Evolutionary conservation across 2,113 vertebrate species (phyloP).

Genomic region (Furnarius figulus): DNA sequence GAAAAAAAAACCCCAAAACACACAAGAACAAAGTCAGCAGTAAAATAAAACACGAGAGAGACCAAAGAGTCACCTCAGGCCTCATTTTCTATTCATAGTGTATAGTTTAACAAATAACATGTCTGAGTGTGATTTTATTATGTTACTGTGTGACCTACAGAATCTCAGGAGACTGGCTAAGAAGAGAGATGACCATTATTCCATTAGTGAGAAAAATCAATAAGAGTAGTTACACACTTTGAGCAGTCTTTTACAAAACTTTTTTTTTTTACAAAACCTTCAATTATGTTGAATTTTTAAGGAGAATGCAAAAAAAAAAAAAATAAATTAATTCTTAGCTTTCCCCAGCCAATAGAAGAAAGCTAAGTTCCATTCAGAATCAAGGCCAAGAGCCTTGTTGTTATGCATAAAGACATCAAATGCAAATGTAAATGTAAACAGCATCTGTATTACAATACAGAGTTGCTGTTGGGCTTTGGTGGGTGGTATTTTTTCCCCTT

Average conservation of each 20-base stretch:
- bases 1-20: neutral
- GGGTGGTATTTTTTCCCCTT: accelerated
- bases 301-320: neutral
- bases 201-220: slow-evolving; percentile 33
- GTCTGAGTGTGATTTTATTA: slow-evolving; percentile 37
- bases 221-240: neutral
- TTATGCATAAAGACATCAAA: neutral
- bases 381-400: neutral
- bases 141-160: neutral
- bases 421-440: neutral
- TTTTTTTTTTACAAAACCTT: neutral
- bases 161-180: neutral
- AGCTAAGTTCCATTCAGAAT: neutral
- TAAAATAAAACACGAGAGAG: slow-evolving; percentile 2
- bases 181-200: slow-evolving; percentile 12
- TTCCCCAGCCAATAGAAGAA: neutral
- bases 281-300: neutral
- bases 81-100: slow-evolving; percentile 29
- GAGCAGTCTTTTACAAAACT: neutral
- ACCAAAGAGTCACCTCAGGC: neutral
- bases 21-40: slow-evolving; percentile 20
- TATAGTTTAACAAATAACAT: slow-evolving; percentile 10
- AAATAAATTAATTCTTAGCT: neutral
- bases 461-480: neutral
- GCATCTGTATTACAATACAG: neutral